Evolutionary conservation across 1,140 invertebrate genomes (phyloP).

Genomic region (Agraylea sexmaculata): DNA sequence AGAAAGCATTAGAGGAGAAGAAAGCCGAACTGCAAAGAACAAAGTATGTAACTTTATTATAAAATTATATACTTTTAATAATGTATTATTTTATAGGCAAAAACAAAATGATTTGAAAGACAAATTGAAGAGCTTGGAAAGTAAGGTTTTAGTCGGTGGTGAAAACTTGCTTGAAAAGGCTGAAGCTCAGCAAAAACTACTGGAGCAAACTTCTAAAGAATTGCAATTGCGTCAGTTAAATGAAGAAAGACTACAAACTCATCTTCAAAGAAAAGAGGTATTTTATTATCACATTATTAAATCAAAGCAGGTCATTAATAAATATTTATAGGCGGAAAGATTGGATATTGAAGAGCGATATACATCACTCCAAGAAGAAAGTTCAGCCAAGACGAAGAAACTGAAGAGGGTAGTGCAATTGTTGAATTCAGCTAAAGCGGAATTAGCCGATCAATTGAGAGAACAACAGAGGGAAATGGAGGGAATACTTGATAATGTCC

Average conservation of each 20-base stretch:
- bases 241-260: conserved; percentile 71
- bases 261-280: conserved; percentile 78
- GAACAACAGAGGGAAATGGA: conserved; percentile 97
- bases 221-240: conserved; percentile 71
- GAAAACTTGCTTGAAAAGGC: conserved; percentile 98
- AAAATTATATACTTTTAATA: neutral
- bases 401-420: conserved; percentile 78
- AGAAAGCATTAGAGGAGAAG: conserved; percentile 43
- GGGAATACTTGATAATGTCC: conserved; percentile 82
- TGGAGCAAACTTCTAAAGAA: conserved; percentile 85
- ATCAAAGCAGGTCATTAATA: conserved; percentile 18
- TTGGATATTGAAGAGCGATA: conserved; percentile 96
- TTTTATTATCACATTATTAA: too few species aligned
- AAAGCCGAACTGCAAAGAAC: conserved; percentile 42
- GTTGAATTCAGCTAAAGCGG: conserved; percentile 71
- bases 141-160: conserved; percentile 93
- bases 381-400: conserved; percentile 83
- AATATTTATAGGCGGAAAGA: conserved; percentile 58
- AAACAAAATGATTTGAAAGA: conserved; percentile 69
- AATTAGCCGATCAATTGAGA: conserved; percentile 77
- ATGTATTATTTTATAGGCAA: conserved; percentile 35
- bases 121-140: conserved; percentile 83
- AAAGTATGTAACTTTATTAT: conserved; percentile 27
- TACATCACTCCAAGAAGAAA: conserved; percentile 87
- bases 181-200: conserved; percentile 80